These are phyloP conservation scores for Exephanes ischioxanthus DNA, from an alignment of 2,888 invertebrate genomes.

Conservation along the genomic window DNA sequence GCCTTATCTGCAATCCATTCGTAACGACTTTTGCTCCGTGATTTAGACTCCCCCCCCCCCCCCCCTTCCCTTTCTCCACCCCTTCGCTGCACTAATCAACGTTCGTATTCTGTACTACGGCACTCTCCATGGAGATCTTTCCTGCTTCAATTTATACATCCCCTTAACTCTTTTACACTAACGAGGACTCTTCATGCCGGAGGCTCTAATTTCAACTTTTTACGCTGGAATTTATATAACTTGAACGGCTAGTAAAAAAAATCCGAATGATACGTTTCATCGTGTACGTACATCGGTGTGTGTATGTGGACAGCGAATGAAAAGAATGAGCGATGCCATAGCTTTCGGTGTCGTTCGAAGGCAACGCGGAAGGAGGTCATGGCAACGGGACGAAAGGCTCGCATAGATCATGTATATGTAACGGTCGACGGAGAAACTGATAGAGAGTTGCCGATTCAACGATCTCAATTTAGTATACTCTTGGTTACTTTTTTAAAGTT, in stretches of 20 bases:
- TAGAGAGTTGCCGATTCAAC: conserved; percentile 41
- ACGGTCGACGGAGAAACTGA: conserved; percentile 6
- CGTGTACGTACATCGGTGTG: background rate
- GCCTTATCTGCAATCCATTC: conserved; percentile 65
- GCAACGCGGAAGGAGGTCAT: conserved; percentile 61
- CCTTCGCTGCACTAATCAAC: conserved; percentile 45
- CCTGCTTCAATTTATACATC: conserved; percentile 35
- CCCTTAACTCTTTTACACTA: conserved; percentile 43
- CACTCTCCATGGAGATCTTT: background rate
- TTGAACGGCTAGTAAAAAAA: conserved; percentile 5
- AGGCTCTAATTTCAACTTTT: conserved; percentile 42
- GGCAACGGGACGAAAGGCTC: conserved; percentile 55
- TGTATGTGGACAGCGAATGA: background rate
- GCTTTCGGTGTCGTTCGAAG: conserved; percentile 60
- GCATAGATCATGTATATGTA: conserved; percentile 48
- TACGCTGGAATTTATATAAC: background rate
- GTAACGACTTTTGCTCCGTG: conserved; percentile 54
- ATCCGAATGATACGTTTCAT: conserved; percentile 27
- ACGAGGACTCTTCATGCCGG: conserved; percentile 44
- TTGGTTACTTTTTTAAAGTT: conserved; percentile 14
- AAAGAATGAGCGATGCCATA: conserved; percentile 49
- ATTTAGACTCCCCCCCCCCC: conserved; percentile 34
- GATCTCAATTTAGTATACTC: conserved; percentile 46
- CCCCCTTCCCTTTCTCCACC: conserved; percentile 1
- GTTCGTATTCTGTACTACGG: background rate